Evolutionary conservation across 2,888 invertebrate genomes (phyloP), one percentile per base, ranked within the genome.

Genomic region (Troides oblongomaculatus): DNA sequence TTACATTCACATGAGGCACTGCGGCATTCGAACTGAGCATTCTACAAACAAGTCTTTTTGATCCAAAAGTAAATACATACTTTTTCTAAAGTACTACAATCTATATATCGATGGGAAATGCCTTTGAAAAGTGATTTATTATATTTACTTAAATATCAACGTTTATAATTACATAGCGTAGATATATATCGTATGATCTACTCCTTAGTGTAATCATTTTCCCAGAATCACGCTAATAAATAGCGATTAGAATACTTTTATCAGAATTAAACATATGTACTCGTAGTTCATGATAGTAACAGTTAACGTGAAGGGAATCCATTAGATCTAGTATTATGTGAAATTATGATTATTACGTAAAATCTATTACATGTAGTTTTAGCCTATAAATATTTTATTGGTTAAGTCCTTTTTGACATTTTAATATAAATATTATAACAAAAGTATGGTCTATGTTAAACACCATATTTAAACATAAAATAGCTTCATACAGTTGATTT

Each of bases 401-500:
- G n/a, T 2, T 6, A 53, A 53, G 5, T 7, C 4, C 5, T 50
- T 53, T n/a, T 18, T 53, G 53, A 5, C 18, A 0, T 0, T n/a
- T 53, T 18, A 53, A 53, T 53, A 53, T 50, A 50, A 50, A 50
- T 53, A 53, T 53, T n/a, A n/a, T 53, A 53, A 12, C n/a, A 6
- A 7, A n/a, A n/a, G n/a, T 53, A n/a, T 53, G 18, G 53, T 6
- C 0, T 53, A 53, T 7, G 5, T 6, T 53, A 53, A n/a, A n/a
- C 7, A 46, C 3, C 3, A 53, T 53, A 53, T 53, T 53, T 18
- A 57, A 23, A 57, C 6, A 23, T 50, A 62, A 68, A 57, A 69
- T 59, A 62, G 57, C 58, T 59, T 53, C 23, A 39, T 58, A 50
- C 58, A 59, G 64, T 70, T 62, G 81, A 88, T 88, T 87, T 90